phyloP scores from a whole-genome alignment of 1,140 invertebrate genomes.

The Musca domestica region DNA sequence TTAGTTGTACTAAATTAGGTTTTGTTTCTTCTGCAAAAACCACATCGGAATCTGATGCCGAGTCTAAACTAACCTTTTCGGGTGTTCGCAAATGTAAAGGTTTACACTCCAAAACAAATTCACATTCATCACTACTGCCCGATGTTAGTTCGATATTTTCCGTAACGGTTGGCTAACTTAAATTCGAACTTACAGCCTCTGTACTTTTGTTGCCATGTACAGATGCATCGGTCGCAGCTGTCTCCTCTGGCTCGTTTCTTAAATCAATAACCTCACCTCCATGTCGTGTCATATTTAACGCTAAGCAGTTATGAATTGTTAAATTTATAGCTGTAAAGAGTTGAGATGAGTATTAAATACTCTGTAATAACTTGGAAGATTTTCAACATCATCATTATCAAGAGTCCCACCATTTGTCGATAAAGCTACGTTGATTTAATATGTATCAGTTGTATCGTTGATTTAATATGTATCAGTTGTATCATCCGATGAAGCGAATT shows the following conservation, averaged over 20 bases:
- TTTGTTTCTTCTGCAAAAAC: slow-evolving; percentile 54
- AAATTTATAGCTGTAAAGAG: slow-evolving; percentile 28
- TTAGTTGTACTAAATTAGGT: neutral
- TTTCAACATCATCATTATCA: slow-evolving; percentile 39
- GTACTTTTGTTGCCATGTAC: neutral
- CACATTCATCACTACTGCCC: slow-evolving; percentile 43
- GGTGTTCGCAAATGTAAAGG: slow-evolving; percentile 61
- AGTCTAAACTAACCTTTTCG: slow-evolving; percentile 58
- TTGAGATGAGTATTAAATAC: slow-evolving; percentile 30
- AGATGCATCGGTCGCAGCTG: neutral
- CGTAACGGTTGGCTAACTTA: slow-evolving; percentile 6
- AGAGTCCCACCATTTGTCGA: slow-evolving; percentile 42
- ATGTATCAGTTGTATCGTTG: slow-evolving; percentile 13
- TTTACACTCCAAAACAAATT: slow-evolving; percentile 54
- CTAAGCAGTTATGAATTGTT: slow-evolving; percentile 26
- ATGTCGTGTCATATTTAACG: neutral
- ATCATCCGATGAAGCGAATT: slow-evolving; percentile 31
- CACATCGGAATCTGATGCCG: slow-evolving; percentile 60
- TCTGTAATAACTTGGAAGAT: slow-evolving; percentile 31
- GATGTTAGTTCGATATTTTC: slow-evolving; percentile 28
- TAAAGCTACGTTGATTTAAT: slow-evolving; percentile 22
- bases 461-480: slow-evolving; percentile 30
- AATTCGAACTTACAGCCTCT: neutral
- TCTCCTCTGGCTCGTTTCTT: slow-evolving; percentile 5
- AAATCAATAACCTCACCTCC: slow-evolving; percentile 8